phyloP scores from a whole-genome alignment of 2,888 invertebrate species.

The Steinernema scapterisci region DNA sequence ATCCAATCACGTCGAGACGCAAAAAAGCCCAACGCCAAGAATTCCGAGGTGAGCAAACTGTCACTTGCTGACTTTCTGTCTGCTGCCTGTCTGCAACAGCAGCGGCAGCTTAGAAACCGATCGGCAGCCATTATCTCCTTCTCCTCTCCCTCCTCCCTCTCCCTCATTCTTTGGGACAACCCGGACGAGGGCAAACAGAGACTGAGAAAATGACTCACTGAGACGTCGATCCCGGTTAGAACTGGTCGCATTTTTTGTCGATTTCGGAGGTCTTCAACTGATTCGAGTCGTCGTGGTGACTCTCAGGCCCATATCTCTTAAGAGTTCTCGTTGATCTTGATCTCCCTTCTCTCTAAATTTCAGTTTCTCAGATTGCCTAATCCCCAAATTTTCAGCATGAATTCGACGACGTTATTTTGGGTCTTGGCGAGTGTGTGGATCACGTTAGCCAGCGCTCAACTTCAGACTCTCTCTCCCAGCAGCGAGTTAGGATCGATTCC shows the following conservation, averaged over 20 bases:
- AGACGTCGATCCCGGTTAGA: neutral
- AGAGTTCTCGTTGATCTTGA: neutral
- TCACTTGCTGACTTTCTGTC: neutral
- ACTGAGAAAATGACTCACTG: constrained; percentile 2
- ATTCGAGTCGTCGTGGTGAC: neutral
- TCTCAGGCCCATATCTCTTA: neutral
- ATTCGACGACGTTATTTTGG: constrained; percentile 2
- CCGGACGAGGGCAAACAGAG: constrained; percentile 27
- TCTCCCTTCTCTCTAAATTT: neutral
- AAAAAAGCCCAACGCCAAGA: neutral
- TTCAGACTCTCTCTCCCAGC: neutral
- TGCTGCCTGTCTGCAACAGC: constrained; percentile 2
- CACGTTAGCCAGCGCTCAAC: neutral
- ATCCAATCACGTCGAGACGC: neutral
- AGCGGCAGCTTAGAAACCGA: neutral
- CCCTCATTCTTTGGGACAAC: neutral
- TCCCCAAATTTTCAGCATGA: constrained; percentile 29
- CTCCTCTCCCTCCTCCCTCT: neutral
- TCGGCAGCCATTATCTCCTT: constrained; percentile 9
- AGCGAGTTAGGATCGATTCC: constrained; percentile 7
- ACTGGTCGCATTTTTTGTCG: constrained; percentile 18
- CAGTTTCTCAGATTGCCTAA: no score
- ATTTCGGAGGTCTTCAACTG: neutral
- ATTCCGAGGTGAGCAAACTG: constrained; percentile 31
- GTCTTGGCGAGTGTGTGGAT: neutral